Conservation (phyloP, 2,113 vertebrate genomes). For the Paraplagusia blochii region DNA sequence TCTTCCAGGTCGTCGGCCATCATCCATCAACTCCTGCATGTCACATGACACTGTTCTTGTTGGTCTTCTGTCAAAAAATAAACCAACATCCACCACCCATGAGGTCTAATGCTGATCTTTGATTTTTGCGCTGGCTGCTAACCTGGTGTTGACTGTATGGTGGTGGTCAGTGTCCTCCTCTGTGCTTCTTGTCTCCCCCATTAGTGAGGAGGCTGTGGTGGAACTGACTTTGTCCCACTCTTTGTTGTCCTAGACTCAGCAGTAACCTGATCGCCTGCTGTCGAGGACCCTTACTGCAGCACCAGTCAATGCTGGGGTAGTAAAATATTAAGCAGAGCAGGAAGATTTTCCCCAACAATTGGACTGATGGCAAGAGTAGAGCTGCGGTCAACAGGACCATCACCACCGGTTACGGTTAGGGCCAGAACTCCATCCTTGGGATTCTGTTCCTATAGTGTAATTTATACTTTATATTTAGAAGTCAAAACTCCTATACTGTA, state of each 20-base stretch:
- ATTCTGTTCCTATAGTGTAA: too few species aligned
- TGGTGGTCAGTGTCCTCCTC: too few species aligned
- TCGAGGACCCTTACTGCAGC: conserved; percentile 16
- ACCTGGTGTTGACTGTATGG: too few species aligned
- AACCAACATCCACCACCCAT: too few species aligned
- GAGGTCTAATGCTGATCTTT: too few species aligned
- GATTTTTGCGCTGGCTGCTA: too few species aligned
- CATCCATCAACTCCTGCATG: conserved; percentile 5
- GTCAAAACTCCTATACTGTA: too few species aligned
- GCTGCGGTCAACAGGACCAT: neutral
- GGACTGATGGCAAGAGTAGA: conserved; percentile 33
- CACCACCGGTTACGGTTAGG: too few species aligned
- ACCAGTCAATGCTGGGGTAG: conserved; percentile 31
- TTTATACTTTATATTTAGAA: too few species aligned
- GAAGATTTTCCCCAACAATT: conserved; percentile 20
- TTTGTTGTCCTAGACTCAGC: conserved; percentile 48
- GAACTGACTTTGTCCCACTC: conserved; percentile 43
- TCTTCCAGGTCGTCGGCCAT: conserved; percentile 40
- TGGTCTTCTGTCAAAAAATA: too few species aligned
- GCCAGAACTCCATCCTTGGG: too few species aligned
- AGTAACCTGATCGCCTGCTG: conserved; percentile 50
- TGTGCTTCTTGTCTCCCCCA: conserved; percentile 33
- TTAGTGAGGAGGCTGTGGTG: conserved; percentile 48
- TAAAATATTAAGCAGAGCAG: conserved; percentile 50
- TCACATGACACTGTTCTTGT: too few species aligned